phyloP scores from a whole-genome alignment of 2,113 vertebrate genomes.

The Zosterops lateralis region DNA sequence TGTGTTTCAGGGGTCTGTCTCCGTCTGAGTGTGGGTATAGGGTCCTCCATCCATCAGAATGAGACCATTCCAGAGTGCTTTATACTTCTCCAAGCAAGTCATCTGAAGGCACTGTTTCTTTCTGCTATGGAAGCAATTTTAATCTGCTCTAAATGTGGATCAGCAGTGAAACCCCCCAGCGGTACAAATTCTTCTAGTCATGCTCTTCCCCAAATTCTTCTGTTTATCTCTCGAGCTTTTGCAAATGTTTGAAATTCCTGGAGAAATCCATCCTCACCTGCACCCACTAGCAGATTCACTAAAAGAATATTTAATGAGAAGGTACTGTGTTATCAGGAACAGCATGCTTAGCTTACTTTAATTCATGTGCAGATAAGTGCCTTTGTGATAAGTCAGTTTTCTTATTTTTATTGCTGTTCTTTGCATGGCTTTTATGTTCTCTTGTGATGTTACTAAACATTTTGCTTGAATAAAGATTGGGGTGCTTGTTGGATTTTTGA shows the following conservation, averaged over 20 bases:
- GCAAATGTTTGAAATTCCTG: conserved; percentile 49
- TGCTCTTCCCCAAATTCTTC: neutral
- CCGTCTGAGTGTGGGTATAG: neutral
- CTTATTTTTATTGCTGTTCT: conserved; percentile 21
- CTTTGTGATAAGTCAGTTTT: conserved; percentile 18
- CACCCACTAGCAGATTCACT: neutral
- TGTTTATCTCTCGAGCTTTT: neutral
- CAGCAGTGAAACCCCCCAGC: neutral
- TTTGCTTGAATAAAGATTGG: neutral
- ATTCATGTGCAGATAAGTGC: conserved; percentile 8
- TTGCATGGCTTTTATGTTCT: conserved; percentile 9
- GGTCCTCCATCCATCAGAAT: neutral
- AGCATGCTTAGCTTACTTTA: neutral
- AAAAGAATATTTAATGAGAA: conserved; percentile 41
- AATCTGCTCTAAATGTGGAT: neutral
- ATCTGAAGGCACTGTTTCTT: neutral
- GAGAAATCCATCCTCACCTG: neutral
- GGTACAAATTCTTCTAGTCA: neutral
- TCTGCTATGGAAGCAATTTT: neutral
- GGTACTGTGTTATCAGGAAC: neutral
- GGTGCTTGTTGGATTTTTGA: neutral
- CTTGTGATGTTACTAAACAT: neutral
- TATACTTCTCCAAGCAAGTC: neutral
- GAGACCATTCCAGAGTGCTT: neutral
- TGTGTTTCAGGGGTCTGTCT: neutral